A percentile compares a stretch with the other conserved stretches of the same genome.
Evolutionary conservation across 1,140 invertebrate species (phyloP).

Genomic region (Drosophila malerkotliana): DNA sequence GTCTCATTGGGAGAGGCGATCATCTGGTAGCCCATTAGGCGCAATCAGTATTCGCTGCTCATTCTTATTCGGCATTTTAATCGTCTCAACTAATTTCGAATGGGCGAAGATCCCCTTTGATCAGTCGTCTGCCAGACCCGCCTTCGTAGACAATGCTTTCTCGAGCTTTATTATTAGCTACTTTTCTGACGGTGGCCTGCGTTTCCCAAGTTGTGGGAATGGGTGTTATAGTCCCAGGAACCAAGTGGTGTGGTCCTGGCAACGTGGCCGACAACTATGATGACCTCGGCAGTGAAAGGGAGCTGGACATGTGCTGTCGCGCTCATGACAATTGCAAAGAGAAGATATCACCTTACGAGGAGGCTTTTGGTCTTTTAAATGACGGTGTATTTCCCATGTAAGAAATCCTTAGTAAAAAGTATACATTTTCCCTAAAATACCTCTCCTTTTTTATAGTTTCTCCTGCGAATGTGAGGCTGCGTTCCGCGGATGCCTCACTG

Average conservation of each 20-base stretch:
- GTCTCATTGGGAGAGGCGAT: slow-evolving; percentile 8
- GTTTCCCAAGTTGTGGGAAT: slow-evolving; percentile 12
- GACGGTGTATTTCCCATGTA: slow-evolving; percentile 85
- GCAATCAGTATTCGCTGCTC: slow-evolving; percentile 17
- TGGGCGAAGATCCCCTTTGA: slow-evolving; percentile 2
- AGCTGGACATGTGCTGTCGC: slow-evolving; percentile 91
- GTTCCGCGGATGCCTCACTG: slow-evolving; percentile 88
- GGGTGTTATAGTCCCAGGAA: slow-evolving; percentile 84
- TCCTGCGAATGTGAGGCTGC: slow-evolving; percentile 88
- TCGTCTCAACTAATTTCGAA: not conserved
- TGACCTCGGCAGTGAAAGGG: slow-evolving; percentile 88
- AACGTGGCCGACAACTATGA: slow-evolving; percentile 88
- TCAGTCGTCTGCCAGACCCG: slow-evolving; percentile 39
- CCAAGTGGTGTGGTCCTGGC: slow-evolving; percentile 90
- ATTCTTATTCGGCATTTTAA: slow-evolving; percentile 7
- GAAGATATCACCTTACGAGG: slow-evolving; percentile 85
- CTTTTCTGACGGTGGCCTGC: slow-evolving; percentile 15
- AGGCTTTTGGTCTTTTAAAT: slow-evolving; percentile 87
- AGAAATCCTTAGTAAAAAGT: slow-evolving; percentile 12
- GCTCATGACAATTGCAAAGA: slow-evolving; percentile 90
- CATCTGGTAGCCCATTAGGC: not conserved
- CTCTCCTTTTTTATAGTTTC: slow-evolving; percentile 27
- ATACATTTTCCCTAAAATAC: not conserved
- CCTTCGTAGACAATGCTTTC: slow-evolving; percentile 36
- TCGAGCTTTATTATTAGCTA: slow-evolving; percentile 1